A percentile compares a stretch with the other conserved stretches of the same genome.
Conservation (phyloP, 2,888 invertebrate species). For the Chalcis sispes region DNA sequence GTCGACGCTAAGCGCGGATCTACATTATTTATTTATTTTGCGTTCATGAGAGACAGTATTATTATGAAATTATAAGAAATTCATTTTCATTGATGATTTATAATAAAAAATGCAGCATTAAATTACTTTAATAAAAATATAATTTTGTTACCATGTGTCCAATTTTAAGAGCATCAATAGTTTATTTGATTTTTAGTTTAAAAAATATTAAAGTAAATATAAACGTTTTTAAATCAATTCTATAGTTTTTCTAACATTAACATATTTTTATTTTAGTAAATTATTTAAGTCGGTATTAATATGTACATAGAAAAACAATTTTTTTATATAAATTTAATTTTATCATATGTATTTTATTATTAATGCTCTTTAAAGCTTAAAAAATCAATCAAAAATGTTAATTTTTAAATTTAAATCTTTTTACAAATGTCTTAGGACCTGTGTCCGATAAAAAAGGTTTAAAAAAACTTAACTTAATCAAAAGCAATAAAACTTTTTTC, state of each 20-base stretch:
- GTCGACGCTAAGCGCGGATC: conserved; percentile 32
- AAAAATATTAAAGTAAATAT: conserved; percentile 28
- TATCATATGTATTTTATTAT: conserved; percentile 45
- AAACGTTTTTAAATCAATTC: conserved; percentile 31
- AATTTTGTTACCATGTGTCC: conserved; percentile 16
- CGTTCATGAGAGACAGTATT: conserved; percentile 38
- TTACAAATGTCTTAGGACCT: conserved; percentile 31
- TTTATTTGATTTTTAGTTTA: conserved; percentile 21
- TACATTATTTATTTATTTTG: conserved; percentile 28
- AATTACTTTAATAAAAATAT: conserved; percentile 22
- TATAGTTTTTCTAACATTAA: conserved; percentile 2
- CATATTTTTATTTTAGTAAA: conserved; percentile 7
- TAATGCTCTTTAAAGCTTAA: conserved; percentile 52
- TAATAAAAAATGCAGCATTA: conserved; percentile 34
- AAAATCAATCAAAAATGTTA: conserved; percentile 50
- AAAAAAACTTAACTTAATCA: conserved; percentile 49
- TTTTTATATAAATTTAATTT: conserved; percentile 50
- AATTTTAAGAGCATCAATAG: conserved; percentile 45
- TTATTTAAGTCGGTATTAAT: not conserved
- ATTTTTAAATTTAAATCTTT: conserved; percentile 49
- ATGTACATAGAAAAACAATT: conserved; percentile 58
- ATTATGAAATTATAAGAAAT: conserved; percentile 55
- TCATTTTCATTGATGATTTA: conserved; percentile 34
- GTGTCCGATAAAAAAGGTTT: conserved; percentile 28
- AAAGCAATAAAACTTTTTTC: conserved; percentile 45